These are phyloP conservation scores for Aleiodes leptofemur DNA, from an alignment of 2,888 invertebrate species.

Conservation along the genomic window DNA sequence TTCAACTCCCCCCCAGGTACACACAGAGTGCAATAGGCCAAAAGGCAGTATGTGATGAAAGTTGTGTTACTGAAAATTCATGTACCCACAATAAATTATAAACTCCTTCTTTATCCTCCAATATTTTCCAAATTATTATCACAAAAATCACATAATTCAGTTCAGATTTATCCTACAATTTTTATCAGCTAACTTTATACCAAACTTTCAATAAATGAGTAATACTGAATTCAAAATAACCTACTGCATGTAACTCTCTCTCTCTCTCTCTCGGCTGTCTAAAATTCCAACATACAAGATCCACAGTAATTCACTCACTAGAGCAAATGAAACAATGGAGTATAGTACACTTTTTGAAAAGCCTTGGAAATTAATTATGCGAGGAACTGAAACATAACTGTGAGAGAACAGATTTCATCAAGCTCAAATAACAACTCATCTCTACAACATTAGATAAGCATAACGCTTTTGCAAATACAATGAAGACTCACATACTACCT, in stretches of 20 bases:
- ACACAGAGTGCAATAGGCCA: neutral
- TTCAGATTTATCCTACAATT: too few species aligned
- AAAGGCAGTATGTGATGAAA: constrained; percentile 12
- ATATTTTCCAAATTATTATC: constrained; percentile 55
- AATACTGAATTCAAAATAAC: neutral
- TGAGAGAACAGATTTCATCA: neutral
- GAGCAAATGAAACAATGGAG: neutral
- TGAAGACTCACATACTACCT: neutral
- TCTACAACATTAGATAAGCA: constrained; percentile 17
- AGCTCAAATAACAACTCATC: constrained; percentile 19
- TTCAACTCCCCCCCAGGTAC: neutral
- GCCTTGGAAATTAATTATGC: constrained; percentile 7
- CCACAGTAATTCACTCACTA: neutral
- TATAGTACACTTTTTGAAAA: neutral
- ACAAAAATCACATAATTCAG: constrained; percentile 58
- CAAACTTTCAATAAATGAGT: neutral
- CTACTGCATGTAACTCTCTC: neutral
- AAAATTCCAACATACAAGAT: neutral
- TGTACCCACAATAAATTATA: constrained; percentile 6
- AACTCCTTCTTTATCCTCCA: neutral
- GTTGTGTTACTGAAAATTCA: neutral
- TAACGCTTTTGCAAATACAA: neutral
- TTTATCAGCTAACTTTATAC: too few species aligned
- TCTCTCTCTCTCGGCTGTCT: neutral
- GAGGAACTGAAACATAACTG: neutral